These are phyloP conservation scores for Rotaria macrura DNA, from an alignment of 2,888 invertebrate species.

Conservation along the genomic window DNA sequence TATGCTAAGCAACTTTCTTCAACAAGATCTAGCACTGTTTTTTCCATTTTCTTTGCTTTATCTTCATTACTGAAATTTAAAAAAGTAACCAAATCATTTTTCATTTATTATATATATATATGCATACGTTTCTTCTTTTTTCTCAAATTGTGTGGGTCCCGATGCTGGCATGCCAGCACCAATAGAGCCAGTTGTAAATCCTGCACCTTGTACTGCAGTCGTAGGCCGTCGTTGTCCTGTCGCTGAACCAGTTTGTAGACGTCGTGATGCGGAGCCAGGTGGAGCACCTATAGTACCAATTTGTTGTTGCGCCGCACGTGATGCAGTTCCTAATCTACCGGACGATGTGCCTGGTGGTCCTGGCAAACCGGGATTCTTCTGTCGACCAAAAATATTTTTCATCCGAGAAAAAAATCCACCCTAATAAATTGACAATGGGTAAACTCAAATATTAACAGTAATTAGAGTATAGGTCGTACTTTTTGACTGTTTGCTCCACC, in stretches of 20 bases:
- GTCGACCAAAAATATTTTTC: conserved; percentile 37
- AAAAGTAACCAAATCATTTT: background rate
- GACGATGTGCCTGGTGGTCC: background rate
- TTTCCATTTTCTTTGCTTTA: conserved; percentile 75
- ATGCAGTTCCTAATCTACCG: conserved; percentile 37
- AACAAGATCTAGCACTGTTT: conserved; percentile 73
- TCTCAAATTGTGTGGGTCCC: conserved; percentile 58
- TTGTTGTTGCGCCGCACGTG: conserved; percentile 37
- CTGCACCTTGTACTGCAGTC: conserved; percentile 89
- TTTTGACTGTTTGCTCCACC: conserved; percentile 35
- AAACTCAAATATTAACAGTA: no score
- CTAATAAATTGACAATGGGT: conserved; percentile 35
- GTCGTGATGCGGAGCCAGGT: conserved; percentile 35
- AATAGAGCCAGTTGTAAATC: conserved; percentile 68
- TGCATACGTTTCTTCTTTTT: conserved; percentile 57
- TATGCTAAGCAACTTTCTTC: conserved; percentile 74
- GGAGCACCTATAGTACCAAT: conserved; percentile 38
- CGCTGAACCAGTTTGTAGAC: conserved; percentile 25
- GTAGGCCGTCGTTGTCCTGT: conserved; percentile 62
- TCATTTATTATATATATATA: background rate
- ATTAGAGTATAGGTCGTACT: background rate
- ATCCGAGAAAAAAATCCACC: conserved; percentile 37
- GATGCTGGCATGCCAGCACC: conserved; percentile 52
- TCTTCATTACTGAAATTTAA: conserved; percentile 66
- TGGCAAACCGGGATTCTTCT: background rate